Evolutionary conservation across 1,140 invertebrate species (phyloP).

Genomic region (Eumaeus atala): DNA sequence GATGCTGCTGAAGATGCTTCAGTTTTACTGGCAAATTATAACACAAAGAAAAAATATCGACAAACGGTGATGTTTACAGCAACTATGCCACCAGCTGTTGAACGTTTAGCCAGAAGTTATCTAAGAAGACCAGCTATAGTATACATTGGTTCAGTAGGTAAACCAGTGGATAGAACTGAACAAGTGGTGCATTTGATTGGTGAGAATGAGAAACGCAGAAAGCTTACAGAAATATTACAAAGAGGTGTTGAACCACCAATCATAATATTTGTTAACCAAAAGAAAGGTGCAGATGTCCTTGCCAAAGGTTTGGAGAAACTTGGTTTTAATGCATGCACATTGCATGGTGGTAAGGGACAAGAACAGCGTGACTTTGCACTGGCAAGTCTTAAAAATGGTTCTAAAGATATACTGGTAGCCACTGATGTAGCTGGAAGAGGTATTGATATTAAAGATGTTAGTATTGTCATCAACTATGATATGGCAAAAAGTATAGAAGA

Average conservation of each 20-base stretch:
- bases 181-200: constrained; percentile 97
- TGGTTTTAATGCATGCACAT: constrained; percentile 95
- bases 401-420: constrained; percentile 99
- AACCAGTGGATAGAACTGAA: constrained; percentile 98
- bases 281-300: constrained; percentile 98
- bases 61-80: constrained; percentile 99
- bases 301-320: constrained; percentile 98
- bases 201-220: constrained; percentile 94
- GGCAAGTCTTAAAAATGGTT: constrained; percentile 93
- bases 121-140: constrained; percentile 96
- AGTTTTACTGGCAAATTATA: constrained; percentile 94
- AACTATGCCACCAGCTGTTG: constrained; percentile 99
- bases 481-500: constrained; percentile 99
- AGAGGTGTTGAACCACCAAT: constrained; percentile 95
- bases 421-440: constrained; percentile 99
- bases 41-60: constrained; percentile 97
- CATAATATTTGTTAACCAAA: constrained; percentile 99
- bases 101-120: constrained; percentile 95
- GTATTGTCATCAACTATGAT: constrained; percentile 99
- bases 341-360: constrained; percentile 99
- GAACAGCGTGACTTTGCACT: constrained; percentile 99
- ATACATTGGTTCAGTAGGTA: constrained; percentile 98
- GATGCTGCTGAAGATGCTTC: constrained; percentile 98
- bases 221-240: constrained; percentile 90
- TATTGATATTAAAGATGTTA: constrained; percentile 99